A percentile compares a stretch with the other conserved stretches of the same genome.
Conservation (phyloP, 2,888 invertebrate species). For the Lycocerus yunnanus region DNA sequence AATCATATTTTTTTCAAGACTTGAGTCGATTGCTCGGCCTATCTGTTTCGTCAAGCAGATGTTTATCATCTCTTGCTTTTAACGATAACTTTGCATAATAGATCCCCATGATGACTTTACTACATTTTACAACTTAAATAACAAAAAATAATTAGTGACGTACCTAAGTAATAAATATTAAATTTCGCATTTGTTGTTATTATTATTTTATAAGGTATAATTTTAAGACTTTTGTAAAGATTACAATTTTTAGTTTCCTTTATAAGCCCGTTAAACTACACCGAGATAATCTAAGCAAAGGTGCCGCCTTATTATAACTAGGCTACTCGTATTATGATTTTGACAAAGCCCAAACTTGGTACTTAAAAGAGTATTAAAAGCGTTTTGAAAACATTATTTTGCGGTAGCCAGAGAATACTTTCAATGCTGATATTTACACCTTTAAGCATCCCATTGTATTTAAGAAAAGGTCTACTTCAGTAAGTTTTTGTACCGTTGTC, state of each 20-base stretch:
- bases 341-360: conserved; percentile 27
- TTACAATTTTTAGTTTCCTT: conserved; percentile 19
- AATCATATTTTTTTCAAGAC: background rate
- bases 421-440: conserved; percentile 34
- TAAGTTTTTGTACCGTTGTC: conserved; percentile 29
- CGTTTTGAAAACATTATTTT: conserved; percentile 33
- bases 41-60: background rate
- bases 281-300: conserved; percentile 34
- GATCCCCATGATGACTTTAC: too few species aligned
- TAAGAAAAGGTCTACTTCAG: conserved; percentile 29
- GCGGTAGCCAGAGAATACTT: conserved; percentile 31
- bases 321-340: conserved; percentile 24
- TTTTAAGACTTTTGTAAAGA: conserved; percentile 10
- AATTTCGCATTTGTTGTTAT: background rate
- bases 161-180: background rate
- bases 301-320: conserved; percentile 29
- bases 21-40: background rate
- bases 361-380: conserved; percentile 32
- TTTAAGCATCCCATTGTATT: conserved; percentile 32
- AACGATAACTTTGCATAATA: too few species aligned
- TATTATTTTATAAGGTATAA: conserved; percentile 2
- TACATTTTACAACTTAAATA: too few species aligned
- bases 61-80: too few species aligned
- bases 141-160: background rate
- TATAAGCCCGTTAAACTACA: conserved; percentile 32